phyloP scores from a whole-genome alignment of 1,140 invertebrate genomes.

The Drosophila repletoides region DNA sequence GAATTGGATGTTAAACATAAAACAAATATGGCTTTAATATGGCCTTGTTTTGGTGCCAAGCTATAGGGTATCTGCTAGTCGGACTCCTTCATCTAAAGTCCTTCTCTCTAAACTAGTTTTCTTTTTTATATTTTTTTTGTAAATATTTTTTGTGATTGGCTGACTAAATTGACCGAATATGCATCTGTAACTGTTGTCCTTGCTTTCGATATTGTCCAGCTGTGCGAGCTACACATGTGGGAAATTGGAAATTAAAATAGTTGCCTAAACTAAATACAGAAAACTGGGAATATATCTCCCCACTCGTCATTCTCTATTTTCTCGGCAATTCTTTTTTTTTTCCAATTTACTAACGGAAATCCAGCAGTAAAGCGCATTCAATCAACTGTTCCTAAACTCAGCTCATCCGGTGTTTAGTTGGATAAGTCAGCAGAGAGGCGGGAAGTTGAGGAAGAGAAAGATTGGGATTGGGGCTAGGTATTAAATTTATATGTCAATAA shows the following conservation, averaged over 20 bases:
- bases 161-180: constrained; percentile 32
- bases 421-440: background rate
- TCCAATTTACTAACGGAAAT: constrained; percentile 78
- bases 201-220: constrained; percentile 13
- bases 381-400: constrained; percentile 71
- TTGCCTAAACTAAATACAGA: constrained; percentile 41
- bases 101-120: background rate
- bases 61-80: background rate
- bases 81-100: background rate
- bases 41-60: no score
- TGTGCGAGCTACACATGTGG: constrained; percentile 15
- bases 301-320: background rate
- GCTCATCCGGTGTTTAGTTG: constrained; percentile 31
- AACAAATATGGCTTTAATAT: no score
- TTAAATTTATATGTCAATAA: constrained; percentile 81
- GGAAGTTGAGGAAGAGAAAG: background rate
- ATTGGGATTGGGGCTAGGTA: constrained; percentile 23
- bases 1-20: no score
- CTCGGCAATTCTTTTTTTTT: constrained; percentile 16
- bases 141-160: constrained; percentile 5
- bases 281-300: constrained; percentile 11
- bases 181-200: background rate
- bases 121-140: constrained; percentile 15
- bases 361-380: constrained; percentile 77
- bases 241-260: constrained; percentile 48